Evolutionary conservation across 2,113 vertebrate species (phyloP).

Genomic region (Pitta sordida): DNA sequence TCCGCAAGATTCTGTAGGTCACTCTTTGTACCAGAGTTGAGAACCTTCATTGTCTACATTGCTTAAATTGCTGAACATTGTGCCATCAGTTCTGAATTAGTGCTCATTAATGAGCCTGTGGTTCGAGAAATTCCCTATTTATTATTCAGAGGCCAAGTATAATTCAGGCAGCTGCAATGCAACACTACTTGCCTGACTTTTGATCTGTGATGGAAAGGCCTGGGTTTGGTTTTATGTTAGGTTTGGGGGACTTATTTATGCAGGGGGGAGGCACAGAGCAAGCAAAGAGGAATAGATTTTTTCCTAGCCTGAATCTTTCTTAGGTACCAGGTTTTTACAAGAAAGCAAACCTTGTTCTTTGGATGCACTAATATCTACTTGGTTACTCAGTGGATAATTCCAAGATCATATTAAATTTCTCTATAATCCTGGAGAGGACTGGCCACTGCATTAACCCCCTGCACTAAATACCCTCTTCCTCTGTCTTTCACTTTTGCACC

Average conservation of each 20-base stretch:
- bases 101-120: conserved; percentile 73
- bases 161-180: conserved; percentile 65
- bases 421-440: not conserved
- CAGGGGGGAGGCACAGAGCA: not conserved
- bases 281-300: not conserved
- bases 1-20: conserved; percentile 65
- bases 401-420: not conserved
- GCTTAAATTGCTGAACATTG: conserved; percentile 74
- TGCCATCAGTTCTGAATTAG: conserved; percentile 77
- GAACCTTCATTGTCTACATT: conserved; percentile 73
- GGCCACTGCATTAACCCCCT: not conserved
- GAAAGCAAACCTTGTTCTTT: not conserved
- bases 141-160: conserved; percentile 71
- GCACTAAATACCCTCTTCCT: not conserved
- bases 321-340: not conserved
- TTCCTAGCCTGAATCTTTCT: not conserved
- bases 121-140: conserved; percentile 73
- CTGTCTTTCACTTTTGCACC: not conserved
- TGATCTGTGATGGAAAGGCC: conserved; percentile 61
- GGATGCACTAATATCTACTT: not conserved
- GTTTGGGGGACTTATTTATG: not conserved
- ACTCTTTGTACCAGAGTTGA: conserved; percentile 72
- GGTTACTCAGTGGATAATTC: not conserved
- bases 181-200: conserved; percentile 53
- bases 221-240: not conserved